Evolutionary conservation across 1,140 invertebrate genomes (phyloP), one percentile per base, ranked within the genome.

Genomic region (Megathymus violae): DNA sequence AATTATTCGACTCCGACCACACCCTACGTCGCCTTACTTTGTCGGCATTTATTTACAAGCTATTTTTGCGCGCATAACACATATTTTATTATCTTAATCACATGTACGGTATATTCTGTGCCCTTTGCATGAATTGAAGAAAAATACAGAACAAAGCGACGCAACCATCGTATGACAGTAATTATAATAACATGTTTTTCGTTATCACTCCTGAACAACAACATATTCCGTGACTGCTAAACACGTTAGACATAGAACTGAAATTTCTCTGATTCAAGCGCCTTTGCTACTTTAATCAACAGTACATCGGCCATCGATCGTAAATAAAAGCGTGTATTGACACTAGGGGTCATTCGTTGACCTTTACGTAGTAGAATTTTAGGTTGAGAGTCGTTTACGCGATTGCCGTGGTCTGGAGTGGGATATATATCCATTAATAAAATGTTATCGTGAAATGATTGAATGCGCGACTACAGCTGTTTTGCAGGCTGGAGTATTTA

Each of bases 401-500:
- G 14, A 15, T 3, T 9, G 3, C 6, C 1, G 14, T 43, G 0
- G 4, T 43, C 15, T 3, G 15, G 7, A 17, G 16, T 9, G 5
- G 1, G 40, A n/a, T n/a, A 43, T 5, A 16, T 1, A 10, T 41
- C 17, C 10, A 46, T 46, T 46, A 46, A 46, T 46, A 46, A 31
- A 22, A 46, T 22, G 43, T 22, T 46, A 46, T 46, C 43, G 43
- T 46, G n/a, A 46, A 19, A 46, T 46, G 43, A 46, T 46, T 46
- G 43, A 46, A 22, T 11, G 43, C 43, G 17, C 43, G 43, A 22
- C 43, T 17, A 46, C 43, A 46, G 43, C 43, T 46, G 43, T 46
- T 46, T 46, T 19, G 43, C 43, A 46, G 10, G 15, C 19, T 46
- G 43, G 16, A 17, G 13, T 46, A 46, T 46, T 46, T 46, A 46